phyloP scores from a whole-genome alignment of 2,888 invertebrate species.

The Cyrtodaria siliqua region DNA sequence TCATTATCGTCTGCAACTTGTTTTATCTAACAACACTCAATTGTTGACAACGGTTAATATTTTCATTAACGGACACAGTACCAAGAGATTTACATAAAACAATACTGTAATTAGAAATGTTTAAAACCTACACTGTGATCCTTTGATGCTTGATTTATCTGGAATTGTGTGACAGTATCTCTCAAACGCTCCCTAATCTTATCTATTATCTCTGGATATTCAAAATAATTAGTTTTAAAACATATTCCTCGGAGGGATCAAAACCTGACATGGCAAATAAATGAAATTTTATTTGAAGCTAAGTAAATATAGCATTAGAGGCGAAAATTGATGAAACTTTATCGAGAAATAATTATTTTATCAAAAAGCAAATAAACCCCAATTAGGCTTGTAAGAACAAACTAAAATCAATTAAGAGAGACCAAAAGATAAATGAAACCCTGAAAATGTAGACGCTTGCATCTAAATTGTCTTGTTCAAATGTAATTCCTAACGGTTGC shows the following conservation, averaged over 20 bases:
- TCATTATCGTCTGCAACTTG: no score
- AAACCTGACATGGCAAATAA: conserved; percentile 34
- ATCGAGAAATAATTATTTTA: conserved; percentile 41
- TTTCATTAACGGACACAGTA: neutral
- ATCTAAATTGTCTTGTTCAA: no score
- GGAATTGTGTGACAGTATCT: neutral
- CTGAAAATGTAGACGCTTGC: conserved; percentile 6
- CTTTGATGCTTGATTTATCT: conserved; percentile 2
- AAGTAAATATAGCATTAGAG: conserved; percentile 22
- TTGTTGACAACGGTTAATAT: no score
- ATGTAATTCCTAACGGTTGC: no score
- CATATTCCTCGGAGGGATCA: conserved; percentile 13
- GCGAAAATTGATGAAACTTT: conserved; percentile 39
- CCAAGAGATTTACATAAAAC: neutral
- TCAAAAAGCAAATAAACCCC: conserved; percentile 48
- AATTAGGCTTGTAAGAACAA: conserved; percentile 46
- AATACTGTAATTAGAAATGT: conserved; percentile 7
- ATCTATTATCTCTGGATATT: conserved; percentile 6
- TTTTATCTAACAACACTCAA: no score
- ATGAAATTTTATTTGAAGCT: conserved; percentile 38
- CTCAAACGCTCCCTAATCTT: conserved; percentile 5
- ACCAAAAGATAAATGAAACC: conserved; percentile 31
- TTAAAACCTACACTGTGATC: conserved; percentile 7
- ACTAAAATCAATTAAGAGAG: conserved; percentile 46
- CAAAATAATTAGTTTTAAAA: conserved; percentile 15